These are phyloP conservation scores for Drosophila antonietae DNA, from an alignment of 2,888 invertebrate species.

Conservation along the genomic window DNA sequence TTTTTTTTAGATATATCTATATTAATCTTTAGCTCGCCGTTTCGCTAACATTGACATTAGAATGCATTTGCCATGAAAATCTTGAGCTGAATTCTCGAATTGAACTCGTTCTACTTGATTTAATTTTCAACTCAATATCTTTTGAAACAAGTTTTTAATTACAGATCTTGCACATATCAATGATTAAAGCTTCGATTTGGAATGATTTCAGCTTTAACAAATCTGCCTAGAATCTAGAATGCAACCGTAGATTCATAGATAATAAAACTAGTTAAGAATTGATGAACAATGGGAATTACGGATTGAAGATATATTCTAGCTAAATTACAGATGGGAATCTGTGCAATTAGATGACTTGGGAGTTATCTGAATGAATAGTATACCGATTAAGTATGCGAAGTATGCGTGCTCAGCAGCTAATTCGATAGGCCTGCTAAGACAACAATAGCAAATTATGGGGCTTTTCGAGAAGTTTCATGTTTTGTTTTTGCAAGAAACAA, in stretches of 20 bases:
- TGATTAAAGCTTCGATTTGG: not conserved
- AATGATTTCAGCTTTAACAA: not conserved
- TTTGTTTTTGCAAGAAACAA: constrained; percentile 21
- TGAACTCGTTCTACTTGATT: constrained; percentile 55
- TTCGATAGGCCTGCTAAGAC: not conserved
- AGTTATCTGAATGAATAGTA: constrained; percentile 7
- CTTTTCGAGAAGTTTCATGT: constrained; percentile 28
- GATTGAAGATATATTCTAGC: no score
- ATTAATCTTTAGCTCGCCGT: not conserved
- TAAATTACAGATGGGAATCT: constrained; percentile 6
- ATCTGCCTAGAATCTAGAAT: not conserved
- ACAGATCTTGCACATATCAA: not conserved
- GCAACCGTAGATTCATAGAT: no score
- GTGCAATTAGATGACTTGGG: constrained; percentile 5
- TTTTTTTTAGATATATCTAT: not conserved
- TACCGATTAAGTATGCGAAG: not conserved
- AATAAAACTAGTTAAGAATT: not conserved
- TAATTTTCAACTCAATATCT: constrained; percentile 14
- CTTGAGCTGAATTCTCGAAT: constrained; percentile 54
- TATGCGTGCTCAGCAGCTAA: not conserved
- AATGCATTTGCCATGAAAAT: constrained; percentile 43
- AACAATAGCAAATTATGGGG: constrained; percentile 5
- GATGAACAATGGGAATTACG: not conserved
- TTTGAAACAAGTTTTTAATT: constrained; percentile 28
- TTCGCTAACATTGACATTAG: constrained; percentile 12